Conservation (phyloP, 92 coral and sea anemone species). For the Parazoanthus darwini region DNA sequence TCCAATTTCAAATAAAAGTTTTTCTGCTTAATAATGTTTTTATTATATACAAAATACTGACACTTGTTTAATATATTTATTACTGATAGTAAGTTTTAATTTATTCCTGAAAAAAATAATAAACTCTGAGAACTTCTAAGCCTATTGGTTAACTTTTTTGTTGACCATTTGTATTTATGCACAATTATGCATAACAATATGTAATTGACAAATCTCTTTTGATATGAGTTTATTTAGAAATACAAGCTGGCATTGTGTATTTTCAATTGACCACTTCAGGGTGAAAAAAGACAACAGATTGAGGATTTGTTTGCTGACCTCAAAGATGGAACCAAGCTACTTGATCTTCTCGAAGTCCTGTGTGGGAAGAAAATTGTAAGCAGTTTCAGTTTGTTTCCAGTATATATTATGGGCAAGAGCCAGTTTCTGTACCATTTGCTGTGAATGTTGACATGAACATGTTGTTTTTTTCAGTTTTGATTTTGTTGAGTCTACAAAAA, state of each 20-base stretch:
- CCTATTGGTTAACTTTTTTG: neutral
- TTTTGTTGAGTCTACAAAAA: no score
- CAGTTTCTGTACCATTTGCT: no score
- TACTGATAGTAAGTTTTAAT: no score
- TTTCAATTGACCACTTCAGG: conserved; percentile 41
- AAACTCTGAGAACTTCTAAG: no score
- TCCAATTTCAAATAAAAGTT: neutral
- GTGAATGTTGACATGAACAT: no score
- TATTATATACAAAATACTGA: no score
- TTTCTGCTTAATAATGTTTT: no score
- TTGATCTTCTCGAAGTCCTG: conserved; percentile 79
- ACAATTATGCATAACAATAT: neutral
- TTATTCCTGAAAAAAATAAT: neutral
- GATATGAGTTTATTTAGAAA: neutral
- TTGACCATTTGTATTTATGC: neutral
- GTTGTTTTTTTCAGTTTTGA: no score
- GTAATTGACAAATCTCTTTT: no score
- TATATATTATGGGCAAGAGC: neutral
- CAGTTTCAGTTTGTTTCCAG: neutral
- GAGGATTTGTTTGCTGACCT: conserved; percentile 83
- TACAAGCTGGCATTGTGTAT: neutral
- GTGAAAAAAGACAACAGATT: conserved; percentile 70
- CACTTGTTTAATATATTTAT: no score
- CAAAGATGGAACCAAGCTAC: conserved; percentile 82
- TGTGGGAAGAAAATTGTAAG: conserved; percentile 93